Evolutionary conservation across 2,888 invertebrate species (phyloP).

Genomic region (Pristionchus entomophagus): DNA sequence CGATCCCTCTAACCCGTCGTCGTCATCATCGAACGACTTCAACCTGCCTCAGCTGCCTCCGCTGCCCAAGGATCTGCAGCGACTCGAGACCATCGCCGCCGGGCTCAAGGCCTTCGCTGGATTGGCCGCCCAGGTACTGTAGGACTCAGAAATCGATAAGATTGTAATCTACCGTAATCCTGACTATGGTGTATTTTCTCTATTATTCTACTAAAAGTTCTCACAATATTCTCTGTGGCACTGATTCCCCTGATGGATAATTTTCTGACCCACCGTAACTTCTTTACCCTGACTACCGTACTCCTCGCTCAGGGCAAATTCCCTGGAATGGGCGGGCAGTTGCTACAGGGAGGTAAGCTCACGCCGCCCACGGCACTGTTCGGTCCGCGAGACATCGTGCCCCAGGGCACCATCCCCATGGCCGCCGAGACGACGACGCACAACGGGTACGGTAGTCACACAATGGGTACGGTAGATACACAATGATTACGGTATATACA

Average conservation of each 20-base stretch:
- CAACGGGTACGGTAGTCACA: constrained; percentile 14
- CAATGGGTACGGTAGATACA: background rate
- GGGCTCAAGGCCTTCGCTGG: constrained; percentile 44
- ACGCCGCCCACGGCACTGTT: background rate
- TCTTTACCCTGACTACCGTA: too few species aligned
- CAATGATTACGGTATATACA: too few species aligned
- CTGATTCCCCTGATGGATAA: background rate
- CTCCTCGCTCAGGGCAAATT: constrained; percentile 45
- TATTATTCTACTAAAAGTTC: too few species aligned
- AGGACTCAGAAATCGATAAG: too few species aligned
- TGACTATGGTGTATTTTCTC: too few species aligned
- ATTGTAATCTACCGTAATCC: too few species aligned
- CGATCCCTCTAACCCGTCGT: constrained; percentile 45
- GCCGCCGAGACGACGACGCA: background rate
- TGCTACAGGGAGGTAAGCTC: constrained; percentile 26
- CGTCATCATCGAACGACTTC: constrained; percentile 40
- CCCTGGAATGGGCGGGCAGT: constrained; percentile 44
- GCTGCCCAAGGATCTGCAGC: constrained; percentile 41
- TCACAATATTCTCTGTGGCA: too few species aligned
- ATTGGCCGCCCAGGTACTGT: constrained; percentile 33
- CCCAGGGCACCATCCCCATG: constrained; percentile 28
- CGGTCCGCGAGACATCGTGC: background rate
- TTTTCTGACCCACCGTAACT: background rate
- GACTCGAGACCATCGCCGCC: constrained; percentile 40
- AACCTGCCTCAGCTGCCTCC: constrained; percentile 43